Conservation (phyloP, 2,888 invertebrate species). For the Nemoura dubitans region DNA sequence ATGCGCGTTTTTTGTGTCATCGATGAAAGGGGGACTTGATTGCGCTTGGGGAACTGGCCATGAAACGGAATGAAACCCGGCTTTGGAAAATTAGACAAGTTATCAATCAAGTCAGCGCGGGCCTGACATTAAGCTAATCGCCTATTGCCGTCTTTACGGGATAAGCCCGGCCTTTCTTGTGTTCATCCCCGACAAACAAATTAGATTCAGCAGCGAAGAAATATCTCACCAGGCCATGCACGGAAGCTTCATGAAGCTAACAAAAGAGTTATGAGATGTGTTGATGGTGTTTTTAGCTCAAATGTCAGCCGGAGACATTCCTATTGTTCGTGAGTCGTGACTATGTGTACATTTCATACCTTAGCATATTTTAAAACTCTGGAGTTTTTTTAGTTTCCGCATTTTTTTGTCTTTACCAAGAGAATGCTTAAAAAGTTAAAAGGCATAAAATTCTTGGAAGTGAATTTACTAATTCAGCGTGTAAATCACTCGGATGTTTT, state of each 20-base stretch:
- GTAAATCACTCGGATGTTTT: constrained; percentile 35
- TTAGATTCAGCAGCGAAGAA: background rate
- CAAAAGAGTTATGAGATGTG: constrained; percentile 23
- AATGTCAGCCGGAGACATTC: background rate
- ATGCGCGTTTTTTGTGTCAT: background rate
- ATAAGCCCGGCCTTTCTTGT: background rate
- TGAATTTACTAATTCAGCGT: constrained; percentile 42
- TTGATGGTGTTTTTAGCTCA: constrained; percentile 27
- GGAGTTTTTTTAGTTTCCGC: background rate
- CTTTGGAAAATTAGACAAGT: background rate
- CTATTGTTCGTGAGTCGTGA: constrained; percentile 31
- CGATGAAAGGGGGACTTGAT: background rate
- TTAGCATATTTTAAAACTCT: constrained; percentile 32
- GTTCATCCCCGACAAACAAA: background rate
- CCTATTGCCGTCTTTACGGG: background rate
- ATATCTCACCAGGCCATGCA: background rate
- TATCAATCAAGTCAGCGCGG: background rate
- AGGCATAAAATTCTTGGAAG: constrained; percentile 23
- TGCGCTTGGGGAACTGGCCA: background rate
- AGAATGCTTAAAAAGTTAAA: constrained; percentile 20
- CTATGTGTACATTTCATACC: constrained; percentile 16
- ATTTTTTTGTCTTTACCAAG: background rate
- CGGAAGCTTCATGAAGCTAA: background rate
- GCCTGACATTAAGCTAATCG: background rate
- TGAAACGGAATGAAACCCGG: background rate